These are phyloP conservation scores for Malurus elegans DNA, from an alignment of 2,113 vertebrate species.

Conservation along the genomic window DNA sequence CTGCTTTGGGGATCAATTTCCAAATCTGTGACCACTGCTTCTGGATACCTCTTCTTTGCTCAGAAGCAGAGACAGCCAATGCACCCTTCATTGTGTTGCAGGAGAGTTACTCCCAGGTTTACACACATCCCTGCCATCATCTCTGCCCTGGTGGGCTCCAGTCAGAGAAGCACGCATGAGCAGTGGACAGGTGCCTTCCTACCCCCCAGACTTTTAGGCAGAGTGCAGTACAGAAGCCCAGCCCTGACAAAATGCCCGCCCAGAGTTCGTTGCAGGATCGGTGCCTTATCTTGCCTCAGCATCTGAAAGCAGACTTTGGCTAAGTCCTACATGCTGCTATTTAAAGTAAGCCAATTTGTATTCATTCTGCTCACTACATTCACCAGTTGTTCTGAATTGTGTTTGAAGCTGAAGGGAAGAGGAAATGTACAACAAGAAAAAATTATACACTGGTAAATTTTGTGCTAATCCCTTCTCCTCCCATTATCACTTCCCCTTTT, in stretches of 20 bases:
- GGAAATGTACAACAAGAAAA: slow-evolving; percentile 64
- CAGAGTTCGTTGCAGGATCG: slow-evolving; percentile 1
- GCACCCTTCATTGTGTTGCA: background rate
- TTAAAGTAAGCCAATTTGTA: slow-evolving; percentile 71
- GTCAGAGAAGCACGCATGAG: background rate
- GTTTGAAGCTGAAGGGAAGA: slow-evolving; percentile 56
- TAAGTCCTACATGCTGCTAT: slow-evolving; percentile 63
- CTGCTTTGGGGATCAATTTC: background rate
- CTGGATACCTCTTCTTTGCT: background rate
- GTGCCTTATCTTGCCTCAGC: slow-evolving; percentile 32
- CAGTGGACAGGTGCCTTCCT: rapidly evolving
- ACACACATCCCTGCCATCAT: background rate
- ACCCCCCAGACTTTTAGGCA: background rate
- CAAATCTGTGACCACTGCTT: background rate
- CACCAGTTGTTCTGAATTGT: slow-evolving; percentile 69
- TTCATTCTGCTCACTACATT: slow-evolving; percentile 65
- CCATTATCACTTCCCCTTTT: slow-evolving; percentile 43
- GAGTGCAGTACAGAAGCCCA: background rate
- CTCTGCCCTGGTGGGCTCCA: background rate
- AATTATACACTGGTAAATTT: slow-evolving; percentile 66
- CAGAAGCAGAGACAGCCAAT: background rate
- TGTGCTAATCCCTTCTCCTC: slow-evolving; percentile 58
- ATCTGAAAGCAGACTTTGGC: slow-evolving; percentile 67
- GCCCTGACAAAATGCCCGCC: background rate
- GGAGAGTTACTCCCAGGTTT: background rate